A percentile compares a stretch with the other conserved stretches of the same genome.
phyloP scores from a whole-genome alignment of 1,140 invertebrate species.

The Drosophila nigrodunni region DNA sequence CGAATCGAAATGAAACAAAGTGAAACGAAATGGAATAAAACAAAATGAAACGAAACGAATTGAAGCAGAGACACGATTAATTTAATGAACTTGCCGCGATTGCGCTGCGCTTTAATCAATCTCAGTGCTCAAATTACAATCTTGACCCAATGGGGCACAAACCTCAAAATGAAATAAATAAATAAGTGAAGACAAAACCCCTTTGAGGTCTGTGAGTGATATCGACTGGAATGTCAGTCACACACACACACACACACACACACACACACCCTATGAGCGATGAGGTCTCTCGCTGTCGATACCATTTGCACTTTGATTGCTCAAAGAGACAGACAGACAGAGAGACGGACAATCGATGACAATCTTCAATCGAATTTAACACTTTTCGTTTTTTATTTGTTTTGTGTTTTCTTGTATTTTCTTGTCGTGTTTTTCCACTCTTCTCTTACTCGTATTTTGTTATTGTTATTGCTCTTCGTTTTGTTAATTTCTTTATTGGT shows the following conservation, averaged over 20 bases:
- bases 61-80: conserved; percentile 60
- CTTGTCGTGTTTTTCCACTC: conserved; percentile 5
- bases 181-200: no score
- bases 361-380: conserved; percentile 79
- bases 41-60: conserved; percentile 53
- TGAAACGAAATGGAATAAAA: conserved; percentile 22
- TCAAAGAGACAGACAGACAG: not conserved
- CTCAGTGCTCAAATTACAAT: conserved; percentile 64
- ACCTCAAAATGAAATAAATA: conserved; percentile 6
- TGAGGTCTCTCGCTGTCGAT: conserved; percentile 4
- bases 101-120: conserved; percentile 67
- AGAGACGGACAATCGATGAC: conserved; percentile 57
- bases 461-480: conserved; percentile 38
- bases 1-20: conserved; percentile 37
- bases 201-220: conserved; percentile 20
- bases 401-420: conserved; percentile 13
- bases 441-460: conserved; percentile 21
- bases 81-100: conserved; percentile 62
- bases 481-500: conserved; percentile 82
- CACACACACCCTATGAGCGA: not conserved
- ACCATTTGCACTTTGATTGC: conserved; percentile 58
- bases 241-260: no score
- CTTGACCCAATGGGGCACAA: conserved; percentile 65
- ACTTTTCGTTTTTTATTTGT: conserved; percentile 65
- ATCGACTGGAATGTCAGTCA: conserved; percentile 5